phyloP scores from a whole-genome alignment of 37 sponge, comb jelly and placozoan species.

The Theonella swinhoei region DNA sequence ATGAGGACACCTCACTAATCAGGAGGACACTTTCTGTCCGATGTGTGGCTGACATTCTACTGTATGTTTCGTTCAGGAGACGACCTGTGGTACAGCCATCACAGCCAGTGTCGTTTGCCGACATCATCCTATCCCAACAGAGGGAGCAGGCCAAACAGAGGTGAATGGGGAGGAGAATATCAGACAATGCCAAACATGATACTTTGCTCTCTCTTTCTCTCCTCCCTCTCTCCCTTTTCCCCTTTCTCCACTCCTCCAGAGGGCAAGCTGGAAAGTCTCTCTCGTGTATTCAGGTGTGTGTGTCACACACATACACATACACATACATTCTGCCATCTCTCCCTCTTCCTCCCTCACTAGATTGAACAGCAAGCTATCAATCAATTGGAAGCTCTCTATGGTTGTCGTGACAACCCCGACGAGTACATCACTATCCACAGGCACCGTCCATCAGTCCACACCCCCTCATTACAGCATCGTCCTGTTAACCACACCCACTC shows the following conservation, averaged over 20 bases:
- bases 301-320: neutral
- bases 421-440: conserved; percentile 70
- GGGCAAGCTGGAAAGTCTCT: neutral
- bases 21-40: too few relatives aligned
- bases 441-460: neutral
- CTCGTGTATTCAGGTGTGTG: neutral
- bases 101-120: conserved; percentile 62
- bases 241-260: too few relatives aligned
- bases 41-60: too few relatives aligned
- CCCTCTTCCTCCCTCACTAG: conserved; percentile 10
- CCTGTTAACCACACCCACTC: neutral
- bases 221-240: too few relatives aligned
- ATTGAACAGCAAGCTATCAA: conserved; percentile 72
- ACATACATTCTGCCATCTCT: neutral
- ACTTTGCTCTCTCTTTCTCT: too few relatives aligned
- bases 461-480: neutral
- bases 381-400: conserved; percentile 45
- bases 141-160: neutral
- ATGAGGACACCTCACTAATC: too few relatives aligned
- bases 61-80: neutral
- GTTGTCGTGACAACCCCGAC: conserved; percentile 39
- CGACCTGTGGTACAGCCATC: neutral
- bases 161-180: too few relatives aligned
- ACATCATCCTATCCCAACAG: conserved; percentile 40
- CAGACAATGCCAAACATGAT: too few relatives aligned